phyloP scores from a whole-genome alignment of 2,113 vertebrate genomes.

The Ornithorhynchus anatinus region DNA sequence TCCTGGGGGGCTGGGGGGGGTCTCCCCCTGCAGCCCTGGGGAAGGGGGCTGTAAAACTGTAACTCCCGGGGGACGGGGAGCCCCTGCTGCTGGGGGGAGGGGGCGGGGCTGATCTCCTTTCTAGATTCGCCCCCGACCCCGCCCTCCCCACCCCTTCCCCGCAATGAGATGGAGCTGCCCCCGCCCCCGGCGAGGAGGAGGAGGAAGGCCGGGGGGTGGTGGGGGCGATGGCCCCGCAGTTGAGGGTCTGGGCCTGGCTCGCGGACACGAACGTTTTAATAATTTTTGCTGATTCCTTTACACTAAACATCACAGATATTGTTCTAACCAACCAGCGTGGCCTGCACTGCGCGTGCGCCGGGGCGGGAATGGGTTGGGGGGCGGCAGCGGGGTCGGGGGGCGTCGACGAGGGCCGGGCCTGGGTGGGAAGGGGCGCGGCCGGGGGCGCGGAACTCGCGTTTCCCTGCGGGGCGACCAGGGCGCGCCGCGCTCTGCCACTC shows the following conservation, averaged over 20 bases:
- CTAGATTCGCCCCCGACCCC: not conserved
- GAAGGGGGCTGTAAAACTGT: constrained; percentile 1
- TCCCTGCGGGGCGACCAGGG: constrained; percentile 3
- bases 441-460: not conserved
- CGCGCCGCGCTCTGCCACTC: not conserved
- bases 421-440: constrained; percentile 39
- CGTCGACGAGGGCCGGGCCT: constrained; percentile 37
- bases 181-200: constrained; percentile 35
- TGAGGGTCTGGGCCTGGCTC: constrained; percentile 19
- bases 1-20: constrained; percentile 7
- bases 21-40: not conserved
- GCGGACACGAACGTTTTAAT: constrained; percentile 75
- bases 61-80: not conserved
- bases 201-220: constrained; percentile 55
- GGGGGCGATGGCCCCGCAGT: constrained; percentile 24
- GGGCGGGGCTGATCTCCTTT: not conserved
- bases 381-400: not conserved
- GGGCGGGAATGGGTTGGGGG: constrained; percentile 12
- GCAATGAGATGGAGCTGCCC: not conserved
- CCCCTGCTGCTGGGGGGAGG: not conserved
- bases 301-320: constrained; percentile 93
- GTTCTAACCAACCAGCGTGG: constrained; percentile 89
- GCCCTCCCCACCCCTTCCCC: not conserved
- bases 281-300: constrained; percentile 94
- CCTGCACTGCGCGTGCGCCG: constrained; percentile 59